Evolutionary conservation across 2,797 vertebrate genomes (phyloP), one percentile per base, ranked within the genome.

Genomic region (Thalassophryne amazonica): DNA sequence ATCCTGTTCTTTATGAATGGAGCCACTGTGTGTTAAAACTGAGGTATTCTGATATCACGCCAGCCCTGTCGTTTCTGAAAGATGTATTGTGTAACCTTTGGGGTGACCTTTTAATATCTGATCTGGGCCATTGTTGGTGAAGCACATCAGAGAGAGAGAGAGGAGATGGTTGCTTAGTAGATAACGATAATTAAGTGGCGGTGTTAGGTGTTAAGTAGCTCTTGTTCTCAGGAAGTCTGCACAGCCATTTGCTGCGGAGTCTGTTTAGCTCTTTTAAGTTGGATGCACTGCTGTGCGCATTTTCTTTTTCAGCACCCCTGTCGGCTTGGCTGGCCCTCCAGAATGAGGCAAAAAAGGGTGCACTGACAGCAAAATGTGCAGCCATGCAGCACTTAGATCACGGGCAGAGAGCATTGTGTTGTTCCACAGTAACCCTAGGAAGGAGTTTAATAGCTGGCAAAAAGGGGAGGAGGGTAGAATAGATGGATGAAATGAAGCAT

Each of bases 1-100:
- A 54, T 60, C 41, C 34, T 53, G 36, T 70, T 68, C 64, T 47
- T 39, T 37, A 64, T 74, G 58, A 84, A 76, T 54, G 22, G 48
- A 57, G 43, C 31, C 54, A 24, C 56, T 64, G 59, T 64, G 48
- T 67, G 42, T 62, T 48, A 14, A 50, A 59, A 45, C 29, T 38
- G 23, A 64, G 33, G 21, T 19, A 18, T 30, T 46, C 25, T 19
- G 48, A 60, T 67, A 69, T 75, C 59, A 64, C 59, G 39, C 6
- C 43, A 14, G 32, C 18, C 49, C 23, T 50, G 55, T 55, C 27
- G 20, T 50, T 53, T 50, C 31, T 67, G 46, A 50, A 67, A 29
- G 45, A 23, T 29, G 8, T 29, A 40, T 51, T 54, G 58, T 60
- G 12, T 60, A 30, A 56, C 57, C 60, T 73, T 42, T 35, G 29